These are phyloP conservation scores for Bibio marci DNA, from an alignment of 2,888 invertebrate genomes.

Conservation along the genomic window DNA sequence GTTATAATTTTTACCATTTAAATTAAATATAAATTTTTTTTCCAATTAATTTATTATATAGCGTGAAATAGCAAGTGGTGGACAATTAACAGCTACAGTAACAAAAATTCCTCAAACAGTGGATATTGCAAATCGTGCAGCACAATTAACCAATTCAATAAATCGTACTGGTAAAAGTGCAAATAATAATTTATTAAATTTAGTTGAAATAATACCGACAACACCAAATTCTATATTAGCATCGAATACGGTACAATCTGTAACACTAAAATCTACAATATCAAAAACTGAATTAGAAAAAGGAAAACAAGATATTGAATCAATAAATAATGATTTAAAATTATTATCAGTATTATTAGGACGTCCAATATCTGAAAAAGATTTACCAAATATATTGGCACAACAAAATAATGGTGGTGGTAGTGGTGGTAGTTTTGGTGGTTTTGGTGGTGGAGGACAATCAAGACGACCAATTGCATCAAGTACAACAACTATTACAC, in stretches of 20 bases:
- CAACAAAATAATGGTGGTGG: conserved; percentile 9
- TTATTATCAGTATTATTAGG: conserved; percentile 16
- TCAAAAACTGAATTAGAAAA: conserved; percentile 10
- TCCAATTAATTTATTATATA: conserved; percentile 8
- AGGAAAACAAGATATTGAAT: conserved; percentile 14
- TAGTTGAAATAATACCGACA: not conserved
- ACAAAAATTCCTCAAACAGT: conserved; percentile 11
- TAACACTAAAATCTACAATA: conserved; percentile 10
- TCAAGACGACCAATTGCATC: conserved; percentile 17
- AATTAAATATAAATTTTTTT: too few species aligned
- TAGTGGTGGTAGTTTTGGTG: too few species aligned
- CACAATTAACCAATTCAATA: conserved; percentile 33
- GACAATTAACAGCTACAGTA: not conserved
- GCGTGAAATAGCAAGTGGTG: conserved; percentile 15
- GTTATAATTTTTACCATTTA: too few species aligned
- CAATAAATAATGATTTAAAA: conserved; percentile 16
- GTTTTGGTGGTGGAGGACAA: conserved; percentile 12
- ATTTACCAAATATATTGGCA: conserved; percentile 12
- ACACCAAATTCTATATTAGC: not conserved
- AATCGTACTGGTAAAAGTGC: conserved; percentile 14
- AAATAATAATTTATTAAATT: conserved; percentile 3
- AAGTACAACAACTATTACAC: conserved; percentile 19
- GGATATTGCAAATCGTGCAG: conserved; percentile 34
- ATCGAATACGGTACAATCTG: conserved; percentile 7
- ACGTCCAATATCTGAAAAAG: conserved; percentile 14